Evolutionary conservation across 2,113 vertebrate genomes (phyloP).

Genomic region (Pandion haliaetus): DNA sequence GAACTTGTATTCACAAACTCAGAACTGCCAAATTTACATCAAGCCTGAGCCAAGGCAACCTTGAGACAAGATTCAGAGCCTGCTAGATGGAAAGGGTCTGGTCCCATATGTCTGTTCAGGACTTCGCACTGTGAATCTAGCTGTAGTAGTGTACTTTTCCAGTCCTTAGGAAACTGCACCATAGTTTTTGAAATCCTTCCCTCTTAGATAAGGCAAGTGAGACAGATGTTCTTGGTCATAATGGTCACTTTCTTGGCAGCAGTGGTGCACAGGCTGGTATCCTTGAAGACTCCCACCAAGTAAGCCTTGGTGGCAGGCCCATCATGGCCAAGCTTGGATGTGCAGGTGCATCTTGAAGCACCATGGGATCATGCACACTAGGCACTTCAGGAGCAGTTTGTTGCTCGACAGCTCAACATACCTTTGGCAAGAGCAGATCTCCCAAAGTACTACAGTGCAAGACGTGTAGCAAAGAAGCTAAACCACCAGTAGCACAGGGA

Average conservation of each 20-base stretch:
- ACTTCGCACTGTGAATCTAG: not conserved
- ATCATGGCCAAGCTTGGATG: no score
- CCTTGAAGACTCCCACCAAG: not conserved
- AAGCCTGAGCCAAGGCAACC: not conserved
- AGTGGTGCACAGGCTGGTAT: not conserved
- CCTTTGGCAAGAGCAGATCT: not conserved
- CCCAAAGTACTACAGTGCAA: not conserved
- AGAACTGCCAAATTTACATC: not conserved
- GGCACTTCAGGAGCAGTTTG: not conserved
- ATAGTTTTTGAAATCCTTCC: not conserved
- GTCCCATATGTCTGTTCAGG: not conserved
- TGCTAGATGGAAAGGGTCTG: not conserved
- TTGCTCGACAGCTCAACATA: not conserved
- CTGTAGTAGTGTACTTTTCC: not conserved
- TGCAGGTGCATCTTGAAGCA: not conserved
- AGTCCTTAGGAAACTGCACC: not conserved
- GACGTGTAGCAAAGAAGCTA: not conserved
- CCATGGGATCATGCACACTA: not conserved
- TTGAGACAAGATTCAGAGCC: not conserved
- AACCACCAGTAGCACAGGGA: not conserved
- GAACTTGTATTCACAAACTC: not conserved
- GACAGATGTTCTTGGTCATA: not conserved
- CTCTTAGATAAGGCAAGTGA: not conserved
- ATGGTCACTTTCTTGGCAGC: rapidly evolving
- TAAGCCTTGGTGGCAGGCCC: not conserved